A percentile compares a stretch with the other conserved stretches of the same genome.
Conservation (phyloP, 2,888 invertebrate species). For the Baronia brevicornis region DNA sequence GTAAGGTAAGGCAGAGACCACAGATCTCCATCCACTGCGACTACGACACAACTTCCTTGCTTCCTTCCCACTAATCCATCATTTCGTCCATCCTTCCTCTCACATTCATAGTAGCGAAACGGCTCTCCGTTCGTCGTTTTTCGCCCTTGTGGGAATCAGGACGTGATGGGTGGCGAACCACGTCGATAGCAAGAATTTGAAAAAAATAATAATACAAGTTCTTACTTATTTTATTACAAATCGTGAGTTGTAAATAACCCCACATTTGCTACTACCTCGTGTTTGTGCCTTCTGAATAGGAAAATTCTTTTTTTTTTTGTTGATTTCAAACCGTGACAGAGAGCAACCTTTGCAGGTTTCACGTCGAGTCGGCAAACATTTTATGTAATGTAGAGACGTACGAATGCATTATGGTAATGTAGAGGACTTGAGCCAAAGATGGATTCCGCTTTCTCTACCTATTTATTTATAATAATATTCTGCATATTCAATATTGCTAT, state of each 20-base stretch:
- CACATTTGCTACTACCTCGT: slow-evolving; percentile 19
- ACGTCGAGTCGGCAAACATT: slow-evolving; percentile 33
- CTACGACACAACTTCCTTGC: no score
- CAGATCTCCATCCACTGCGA: no score
- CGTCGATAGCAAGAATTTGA: no score
- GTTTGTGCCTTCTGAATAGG: slow-evolving; percentile 29
- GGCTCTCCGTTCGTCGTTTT: no score
- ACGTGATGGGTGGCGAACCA: no score
- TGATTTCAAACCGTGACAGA: slow-evolving; percentile 25
- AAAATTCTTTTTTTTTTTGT: slow-evolving; percentile 30
- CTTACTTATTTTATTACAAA: slow-evolving; percentile 6
- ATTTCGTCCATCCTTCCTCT: no score
- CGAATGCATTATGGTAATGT: slow-evolving; percentile 41
- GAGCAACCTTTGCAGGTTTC: slow-evolving; percentile 27
- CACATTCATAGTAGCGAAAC: no score
- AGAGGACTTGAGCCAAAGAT: neutral
- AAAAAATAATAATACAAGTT: no score
- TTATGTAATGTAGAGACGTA: slow-evolving; percentile 23
- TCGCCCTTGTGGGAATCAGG: no score
- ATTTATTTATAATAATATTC: slow-evolving; percentile 4
- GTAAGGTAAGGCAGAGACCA: no score
- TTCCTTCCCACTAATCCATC: no score
- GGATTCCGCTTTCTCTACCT: slow-evolving; percentile 15
- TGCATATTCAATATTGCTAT: no score
- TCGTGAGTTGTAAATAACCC: slow-evolving; percentile 28